Percentiles rank a stretch among this genome's conserved stretches.
These are phyloP conservation scores for Trachelus troglodyta DNA, from an alignment of 2,888 invertebrate species.

Conservation along the genomic window DNA sequence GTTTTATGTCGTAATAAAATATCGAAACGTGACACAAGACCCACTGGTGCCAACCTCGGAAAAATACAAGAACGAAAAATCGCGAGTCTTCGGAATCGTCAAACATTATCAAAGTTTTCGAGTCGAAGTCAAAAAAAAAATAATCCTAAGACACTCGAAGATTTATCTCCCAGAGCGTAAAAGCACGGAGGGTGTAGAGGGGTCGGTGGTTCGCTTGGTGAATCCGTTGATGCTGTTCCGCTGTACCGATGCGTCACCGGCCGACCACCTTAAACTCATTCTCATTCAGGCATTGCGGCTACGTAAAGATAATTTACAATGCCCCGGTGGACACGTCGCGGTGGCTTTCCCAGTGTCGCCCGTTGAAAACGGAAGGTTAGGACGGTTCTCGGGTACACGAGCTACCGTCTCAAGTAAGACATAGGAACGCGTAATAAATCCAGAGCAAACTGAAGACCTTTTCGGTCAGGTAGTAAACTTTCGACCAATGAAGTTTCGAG, in stretches of 20 bases:
- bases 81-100: not conserved
- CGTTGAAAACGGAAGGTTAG: not conserved
- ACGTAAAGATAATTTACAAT: constrained; percentile 21
- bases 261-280: not conserved
- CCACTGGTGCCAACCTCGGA: not conserved
- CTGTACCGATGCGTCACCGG: not conserved
- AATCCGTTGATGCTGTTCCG: not conserved
- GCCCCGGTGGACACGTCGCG: constrained; percentile 11
- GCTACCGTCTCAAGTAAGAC: too few species aligned
- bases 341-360: not conserved
- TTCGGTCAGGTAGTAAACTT: too few species aligned
- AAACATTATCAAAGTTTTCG: not conserved
- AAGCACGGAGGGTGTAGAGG: too few species aligned
- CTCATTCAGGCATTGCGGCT: not conserved
- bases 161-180: not conserved
- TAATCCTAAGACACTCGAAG: not conserved
- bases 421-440: not conserved
- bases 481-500: too few species aligned
- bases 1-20: constrained; percentile 1
- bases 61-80: not conserved
- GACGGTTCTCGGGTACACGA: too few species aligned
- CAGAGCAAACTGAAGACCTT: not conserved
- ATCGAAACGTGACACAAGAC: not conserved
- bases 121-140: not conserved
- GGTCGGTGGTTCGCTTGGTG: not conserved